Evolutionary conservation across 2,888 invertebrate species (phyloP), one percentile per base, ranked within the genome.

Genomic region (Andrena camellia): DNA sequence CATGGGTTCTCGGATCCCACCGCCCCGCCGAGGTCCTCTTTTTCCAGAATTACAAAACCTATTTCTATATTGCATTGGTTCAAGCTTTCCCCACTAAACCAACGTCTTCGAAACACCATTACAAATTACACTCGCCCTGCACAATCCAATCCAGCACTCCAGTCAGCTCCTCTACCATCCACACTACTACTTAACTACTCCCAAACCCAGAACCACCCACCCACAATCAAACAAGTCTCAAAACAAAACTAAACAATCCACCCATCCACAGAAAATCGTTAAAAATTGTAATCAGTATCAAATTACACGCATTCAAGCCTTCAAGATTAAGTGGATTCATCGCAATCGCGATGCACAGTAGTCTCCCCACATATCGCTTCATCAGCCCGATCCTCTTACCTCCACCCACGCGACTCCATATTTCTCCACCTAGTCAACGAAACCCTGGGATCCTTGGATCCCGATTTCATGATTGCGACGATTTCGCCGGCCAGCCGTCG

Each of bases 401-500:
- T n/a, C 7, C 54, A 6, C 73, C 82, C 70, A 82, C 77, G 50
- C 66, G 35, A 23, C n/a, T 20, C 2, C 7, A 54, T 57, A 23
- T 33, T 35, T 13, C 35, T 13, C 59, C 23, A 52, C 1, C 17
- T 69, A 7, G 29, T n/a, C 60, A 23, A 64, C 8, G 5, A 26
- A 26, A 33, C 5, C 5, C 42, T 17, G 42, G 42, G 31, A 48
- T 70, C 84, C 72, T 73, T 63, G 83, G 63, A 66, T 60, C 63
- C 33, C 66, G 63, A 42, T 42, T 17, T 42, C 17, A 13, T 17
- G 42, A 42, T 17, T 2, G 8, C 42, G 29, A 20, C 48, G 68
- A 67, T 70, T 63, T 68, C 63, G 8, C 31, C 60, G 62, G 33
- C 57, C 29, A 31, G 17, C 4, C 5, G 29, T 35, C 75, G 63